Base-by-base conservation (phyloP, 1,140 invertebrate species). In the Metopolophium dirhodum region DNA sequence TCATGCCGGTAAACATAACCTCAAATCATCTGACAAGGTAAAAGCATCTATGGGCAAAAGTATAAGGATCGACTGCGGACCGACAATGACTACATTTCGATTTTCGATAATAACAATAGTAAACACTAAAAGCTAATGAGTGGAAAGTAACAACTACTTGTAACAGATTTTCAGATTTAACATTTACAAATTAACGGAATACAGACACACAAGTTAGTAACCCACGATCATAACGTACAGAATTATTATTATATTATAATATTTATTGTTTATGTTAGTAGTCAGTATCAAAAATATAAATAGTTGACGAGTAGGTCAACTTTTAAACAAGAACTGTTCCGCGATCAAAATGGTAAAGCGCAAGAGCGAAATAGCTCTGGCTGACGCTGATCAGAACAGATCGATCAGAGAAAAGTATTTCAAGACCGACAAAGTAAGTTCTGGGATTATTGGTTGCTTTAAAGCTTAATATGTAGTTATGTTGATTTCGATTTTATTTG, bases 321-420 rank as follows among this genome's bases (percentile, higher is more conserved):
- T 68, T 68, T 68, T 7, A 77, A 86, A 45, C 2, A 85, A 41
- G 8, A 30, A n/a, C 51, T 54, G 22, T 54, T 54, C 7, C 4
- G 4, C 51, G 20, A 54, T 22, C 20, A 92, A 49, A 54, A 93
- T 93, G 91, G 91, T 93, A 14, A 93, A 93, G 54, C 68, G 91
- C 18, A 93, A 93, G 45, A 93, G 26, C 18, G 91, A 93, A 93
- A 82, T 93, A 11, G 91, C 91, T 83, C 41, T 93, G 91, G 47
- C 35, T 45, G 91, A 93, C 8, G 35, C 82, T 35, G 91, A 93
- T 20, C 77, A 82, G 30, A 85, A 93, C 57, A 93, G 41, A 57
- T 37, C 91, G 4, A 30, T 93, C 23, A 47, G 91, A 85, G 91
- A 93, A 86, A 93, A 93, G 51, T 93, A 93, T 35, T 30, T 93